Percentiles rank a stretch among this genome's conserved stretches.
Evolutionary conservation across 2,113 vertebrate species (phyloP).

Genomic region (Calonectris borealis): DNA sequence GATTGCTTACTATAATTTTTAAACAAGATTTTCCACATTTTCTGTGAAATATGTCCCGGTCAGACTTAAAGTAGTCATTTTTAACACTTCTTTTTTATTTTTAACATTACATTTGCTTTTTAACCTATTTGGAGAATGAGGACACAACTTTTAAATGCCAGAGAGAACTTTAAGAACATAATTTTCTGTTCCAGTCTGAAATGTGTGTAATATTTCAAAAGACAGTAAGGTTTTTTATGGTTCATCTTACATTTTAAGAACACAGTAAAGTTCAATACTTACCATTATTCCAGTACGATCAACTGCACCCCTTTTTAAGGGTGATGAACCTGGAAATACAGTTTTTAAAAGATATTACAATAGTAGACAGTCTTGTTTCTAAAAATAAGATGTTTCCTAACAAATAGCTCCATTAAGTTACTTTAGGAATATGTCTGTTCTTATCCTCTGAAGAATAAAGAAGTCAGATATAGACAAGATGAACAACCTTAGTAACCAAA

Average conservation of each 20-base stretch:
- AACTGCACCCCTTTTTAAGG: not conserved
- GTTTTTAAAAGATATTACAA: not conserved
- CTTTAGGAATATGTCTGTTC: not conserved
- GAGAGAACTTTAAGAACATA: conserved; percentile 39
- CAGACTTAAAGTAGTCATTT: conserved; percentile 37
- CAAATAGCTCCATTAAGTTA: not conserved
- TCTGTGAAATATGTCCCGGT: conserved; percentile 15
- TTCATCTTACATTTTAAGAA: conserved; percentile 15
- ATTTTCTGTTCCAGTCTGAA: conserved; percentile 3
- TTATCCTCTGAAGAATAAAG: not conserved
- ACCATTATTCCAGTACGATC: not conserved
- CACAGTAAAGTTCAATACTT: not conserved
- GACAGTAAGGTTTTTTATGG: not conserved
- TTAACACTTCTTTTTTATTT: conserved; percentile 22
- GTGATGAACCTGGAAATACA: not conserved
- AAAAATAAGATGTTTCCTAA: not conserved
- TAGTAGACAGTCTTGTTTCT: not conserved
- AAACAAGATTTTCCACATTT: conserved; percentile 52
- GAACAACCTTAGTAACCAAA: not conserved
- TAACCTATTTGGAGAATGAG: conserved; percentile 21
- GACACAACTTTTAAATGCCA: conserved; percentile 20
- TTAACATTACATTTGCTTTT: conserved; percentile 32
- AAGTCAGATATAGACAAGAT: not conserved
- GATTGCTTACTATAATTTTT: conserved; percentile 64
- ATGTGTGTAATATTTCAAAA: conserved; percentile 19